Evolutionary conservation across 2,113 vertebrate species (phyloP).

Genomic region (Eclectus roratus): DNA sequence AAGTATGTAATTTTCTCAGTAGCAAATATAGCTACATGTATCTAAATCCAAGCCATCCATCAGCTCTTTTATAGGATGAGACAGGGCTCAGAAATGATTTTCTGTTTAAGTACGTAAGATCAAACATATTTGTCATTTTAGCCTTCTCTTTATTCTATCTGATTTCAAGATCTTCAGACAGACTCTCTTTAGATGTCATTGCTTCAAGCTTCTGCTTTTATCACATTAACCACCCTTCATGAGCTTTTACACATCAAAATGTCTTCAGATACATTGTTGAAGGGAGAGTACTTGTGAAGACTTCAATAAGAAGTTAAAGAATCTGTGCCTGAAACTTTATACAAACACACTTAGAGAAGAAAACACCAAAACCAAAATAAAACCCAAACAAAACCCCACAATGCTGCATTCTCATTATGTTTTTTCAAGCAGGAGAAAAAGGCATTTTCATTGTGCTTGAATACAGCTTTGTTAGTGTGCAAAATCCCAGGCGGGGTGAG

Average conservation of each 20-base stretch:
- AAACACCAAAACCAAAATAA: neutral
- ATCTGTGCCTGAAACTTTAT: slow-evolving; percentile 11
- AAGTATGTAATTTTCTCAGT: slow-evolving; percentile 30
- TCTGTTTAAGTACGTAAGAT: slow-evolving; percentile 29
- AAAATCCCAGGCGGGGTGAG: neutral
- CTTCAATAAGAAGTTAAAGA: slow-evolving; percentile 15
- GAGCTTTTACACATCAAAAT: slow-evolving; percentile 53
- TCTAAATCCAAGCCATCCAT: slow-evolving; percentile 42
- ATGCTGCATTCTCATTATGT: neutral
- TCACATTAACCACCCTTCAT: slow-evolving; percentile 46
- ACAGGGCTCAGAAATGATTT: slow-evolving; percentile 58
- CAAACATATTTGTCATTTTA: slow-evolving; percentile 55
- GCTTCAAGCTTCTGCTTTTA: slow-evolving; percentile 55
- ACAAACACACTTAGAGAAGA: neutral
- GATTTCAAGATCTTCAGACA: slow-evolving; percentile 46
- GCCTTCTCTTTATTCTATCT: slow-evolving; percentile 41
- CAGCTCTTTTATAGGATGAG: slow-evolving; percentile 44
- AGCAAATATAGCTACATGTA: slow-evolving; percentile 45
- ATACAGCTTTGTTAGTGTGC: neutral
- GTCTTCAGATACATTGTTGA: slow-evolving; percentile 44
- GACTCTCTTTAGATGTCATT: slow-evolving; percentile 38
- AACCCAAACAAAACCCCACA: neutral
- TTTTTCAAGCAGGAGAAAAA: neutral
- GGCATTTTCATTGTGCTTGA: neutral
- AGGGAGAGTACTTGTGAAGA: slow-evolving; percentile 1